phyloP scores from a whole-genome alignment of 2,113 vertebrate species.

The Strigops habroptila region DNA sequence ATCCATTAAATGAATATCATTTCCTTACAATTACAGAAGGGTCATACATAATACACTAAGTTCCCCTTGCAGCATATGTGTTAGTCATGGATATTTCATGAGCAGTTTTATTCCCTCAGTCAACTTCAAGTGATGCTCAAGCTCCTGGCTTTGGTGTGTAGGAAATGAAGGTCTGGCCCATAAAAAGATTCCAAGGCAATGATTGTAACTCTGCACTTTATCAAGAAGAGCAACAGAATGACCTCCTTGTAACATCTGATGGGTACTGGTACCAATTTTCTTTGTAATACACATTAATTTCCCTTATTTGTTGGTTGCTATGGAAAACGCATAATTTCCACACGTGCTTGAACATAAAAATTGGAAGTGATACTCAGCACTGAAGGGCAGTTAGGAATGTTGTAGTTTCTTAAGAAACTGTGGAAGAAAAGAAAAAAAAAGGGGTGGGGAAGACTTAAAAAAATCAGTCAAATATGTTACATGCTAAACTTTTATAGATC shows the following conservation, averaged over 20 bases:
- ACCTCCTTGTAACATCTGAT: slow-evolving; percentile 36
- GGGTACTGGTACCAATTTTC: slow-evolving; percentile 39
- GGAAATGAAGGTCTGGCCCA: slow-evolving; percentile 68
- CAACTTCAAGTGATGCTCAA: slow-evolving; percentile 67
- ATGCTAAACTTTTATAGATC: background rate
- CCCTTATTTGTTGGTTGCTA: slow-evolving; percentile 36
- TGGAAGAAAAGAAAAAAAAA: background rate
- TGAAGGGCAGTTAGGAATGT: background rate
- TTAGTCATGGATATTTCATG: slow-evolving; percentile 79
- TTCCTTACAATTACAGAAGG: slow-evolving; percentile 78
- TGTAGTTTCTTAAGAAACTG: background rate
- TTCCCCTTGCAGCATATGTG: slow-evolving; percentile 71
- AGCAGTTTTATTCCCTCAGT: slow-evolving; percentile 72
- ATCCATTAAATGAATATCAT: slow-evolving; percentile 78
- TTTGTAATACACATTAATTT: slow-evolving; percentile 16
- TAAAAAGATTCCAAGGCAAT: slow-evolving; percentile 65
- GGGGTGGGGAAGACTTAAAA: background rate
- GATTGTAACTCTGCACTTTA: slow-evolving; percentile 51
- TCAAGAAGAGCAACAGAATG: slow-evolving; percentile 49
- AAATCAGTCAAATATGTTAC: background rate
- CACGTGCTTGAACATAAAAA: slow-evolving; percentile 8
- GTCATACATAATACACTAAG: slow-evolving; percentile 77
- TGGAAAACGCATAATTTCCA: background rate
- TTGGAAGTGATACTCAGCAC: background rate
- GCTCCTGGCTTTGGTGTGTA: slow-evolving; percentile 57